Conservation (phyloP, 2,888 invertebrate genomes). For the Dione juno region DNA sequence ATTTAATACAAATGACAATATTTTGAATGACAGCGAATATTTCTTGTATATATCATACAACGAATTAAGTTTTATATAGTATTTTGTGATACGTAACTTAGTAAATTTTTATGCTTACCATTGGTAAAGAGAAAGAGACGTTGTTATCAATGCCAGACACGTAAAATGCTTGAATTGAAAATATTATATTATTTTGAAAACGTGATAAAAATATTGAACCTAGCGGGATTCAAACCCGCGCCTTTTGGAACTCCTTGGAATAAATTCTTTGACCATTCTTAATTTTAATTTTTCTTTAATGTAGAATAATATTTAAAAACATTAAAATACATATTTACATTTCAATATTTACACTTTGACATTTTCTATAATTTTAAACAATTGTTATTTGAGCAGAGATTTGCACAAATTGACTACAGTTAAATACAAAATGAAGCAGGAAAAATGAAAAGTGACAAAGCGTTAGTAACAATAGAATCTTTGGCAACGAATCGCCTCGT, state of each 20-base stretch:
- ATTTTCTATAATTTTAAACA: neutral
- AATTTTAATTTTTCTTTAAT: too few relatives aligned
- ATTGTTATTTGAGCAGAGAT: conserved; percentile 32
- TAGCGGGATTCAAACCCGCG: too few relatives aligned
- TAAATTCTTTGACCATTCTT: too few relatives aligned
- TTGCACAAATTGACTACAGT: conserved; percentile 29
- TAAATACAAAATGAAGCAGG: conserved; percentile 26
- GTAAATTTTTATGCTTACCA: too few relatives aligned
- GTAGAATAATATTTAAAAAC: too few relatives aligned
- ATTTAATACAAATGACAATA: neutral
- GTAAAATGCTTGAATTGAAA: too few relatives aligned
- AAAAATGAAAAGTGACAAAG: conserved; percentile 45
- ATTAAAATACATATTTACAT: neutral
- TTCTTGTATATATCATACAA: neutral
- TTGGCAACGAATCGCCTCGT: conserved; percentile 51
- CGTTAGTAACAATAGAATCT: conserved; percentile 48
- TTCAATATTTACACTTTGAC: neutral
- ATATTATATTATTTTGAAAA: too few relatives aligned
- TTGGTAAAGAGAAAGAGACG: too few relatives aligned
- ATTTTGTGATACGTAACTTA: too few relatives aligned
- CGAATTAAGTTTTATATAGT: neutral
- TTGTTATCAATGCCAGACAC: too few relatives aligned
- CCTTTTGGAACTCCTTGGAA: too few relatives aligned
- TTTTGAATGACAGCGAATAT: neutral
- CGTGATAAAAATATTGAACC: too few relatives aligned